Base-by-base conservation (phyloP, 2,113 vertebrate species). In the Nerophis lumbriciformis region DNA sequence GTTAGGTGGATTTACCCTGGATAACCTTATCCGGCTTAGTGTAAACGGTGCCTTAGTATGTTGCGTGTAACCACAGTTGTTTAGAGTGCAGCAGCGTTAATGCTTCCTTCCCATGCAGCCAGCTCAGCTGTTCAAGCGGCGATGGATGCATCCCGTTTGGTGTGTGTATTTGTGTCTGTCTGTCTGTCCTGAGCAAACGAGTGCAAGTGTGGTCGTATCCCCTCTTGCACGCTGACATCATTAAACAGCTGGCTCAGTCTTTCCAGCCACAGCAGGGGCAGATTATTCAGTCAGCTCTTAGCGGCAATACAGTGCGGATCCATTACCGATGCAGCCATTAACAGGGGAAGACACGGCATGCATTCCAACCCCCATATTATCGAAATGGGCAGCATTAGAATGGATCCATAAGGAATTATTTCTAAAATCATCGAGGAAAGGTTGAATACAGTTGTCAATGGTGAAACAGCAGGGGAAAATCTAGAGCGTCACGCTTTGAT, bases 161-260 rank as follows among this genome's bases (percentile, higher is more conserved):
- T 42, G 54, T 68, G 75, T 63, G 49, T 71, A 68, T 61, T 36
- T 39, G 39, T 15, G 50, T 83, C 73, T 3, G 73, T 83, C 73
- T 3, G 73, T 72, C 76, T 80, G 77, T 85, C 80, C 79, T 73
- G 44, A n/a, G 67, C 48, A 53, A 65, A 58, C 8, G 63, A 66
- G 77, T 61, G 58, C 36, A 52, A 13, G 79, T 79, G 80, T 57
- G 75, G 63, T 72, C 59, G 58, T 81, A 81, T 75, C 71, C 78
- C 86, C 83, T 83, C 77, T 73, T 82, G 83, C 83, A 80, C 69
- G 67, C 82, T 88, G 87, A 88, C 87, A 87, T 87, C 87, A 87
- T 87, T 88, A 87, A 88, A 88, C 87, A 88, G 87, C 87, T 88
- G 87, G 87, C 87, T 83, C 82, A 84, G 80, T 85, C 82, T 85